Percentiles rank a stretch among this genome's conserved stretches.
phyloP scores from a whole-genome alignment of 1,140 invertebrate species.

The Oscheius sp. region DNA sequence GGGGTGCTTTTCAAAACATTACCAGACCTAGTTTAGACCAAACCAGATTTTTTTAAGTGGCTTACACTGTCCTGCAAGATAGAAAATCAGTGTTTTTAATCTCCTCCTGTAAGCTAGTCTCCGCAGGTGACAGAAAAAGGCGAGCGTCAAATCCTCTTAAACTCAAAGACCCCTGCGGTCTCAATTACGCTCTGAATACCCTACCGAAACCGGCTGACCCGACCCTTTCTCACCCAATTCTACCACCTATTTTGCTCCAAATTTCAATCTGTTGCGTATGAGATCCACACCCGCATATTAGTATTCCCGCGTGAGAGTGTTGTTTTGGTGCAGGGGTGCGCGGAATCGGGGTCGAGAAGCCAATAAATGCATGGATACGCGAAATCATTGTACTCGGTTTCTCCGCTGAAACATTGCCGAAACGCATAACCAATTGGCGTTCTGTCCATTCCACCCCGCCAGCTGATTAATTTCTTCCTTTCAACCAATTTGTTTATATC shows the following conservation, averaged over 20 bases:
- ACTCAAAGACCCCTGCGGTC: background rate
- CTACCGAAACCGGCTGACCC: background rate
- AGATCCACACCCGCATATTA: background rate
- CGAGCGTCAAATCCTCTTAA: conserved; percentile 2
- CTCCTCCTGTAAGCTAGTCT: background rate
- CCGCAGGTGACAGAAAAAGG: background rate
- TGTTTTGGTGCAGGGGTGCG: conserved; percentile 3
- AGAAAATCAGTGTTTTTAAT: too few relatives aligned
- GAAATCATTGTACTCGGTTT: background rate
- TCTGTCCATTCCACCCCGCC: too few relatives aligned
- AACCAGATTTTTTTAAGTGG: too few relatives aligned
- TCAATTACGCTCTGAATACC: conserved; percentile 1
- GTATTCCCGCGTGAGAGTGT: background rate
- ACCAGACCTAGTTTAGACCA: too few relatives aligned
- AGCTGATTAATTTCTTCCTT: too few relatives aligned
- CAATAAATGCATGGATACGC: conserved; percentile 5
- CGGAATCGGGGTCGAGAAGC: conserved; percentile 3
- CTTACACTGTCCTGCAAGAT: too few relatives aligned
- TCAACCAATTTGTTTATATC: too few relatives aligned
- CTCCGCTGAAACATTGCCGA: background rate
- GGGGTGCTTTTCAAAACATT: too few relatives aligned
- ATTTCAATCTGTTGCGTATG: background rate
- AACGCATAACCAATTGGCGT: too few relatives aligned
- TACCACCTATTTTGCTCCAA: background rate
- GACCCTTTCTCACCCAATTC: background rate